These are phyloP conservation scores for Sus cebifrons DNA, from an alignment of 2,797 vertebrate species.

Conservation along the genomic window DNA sequence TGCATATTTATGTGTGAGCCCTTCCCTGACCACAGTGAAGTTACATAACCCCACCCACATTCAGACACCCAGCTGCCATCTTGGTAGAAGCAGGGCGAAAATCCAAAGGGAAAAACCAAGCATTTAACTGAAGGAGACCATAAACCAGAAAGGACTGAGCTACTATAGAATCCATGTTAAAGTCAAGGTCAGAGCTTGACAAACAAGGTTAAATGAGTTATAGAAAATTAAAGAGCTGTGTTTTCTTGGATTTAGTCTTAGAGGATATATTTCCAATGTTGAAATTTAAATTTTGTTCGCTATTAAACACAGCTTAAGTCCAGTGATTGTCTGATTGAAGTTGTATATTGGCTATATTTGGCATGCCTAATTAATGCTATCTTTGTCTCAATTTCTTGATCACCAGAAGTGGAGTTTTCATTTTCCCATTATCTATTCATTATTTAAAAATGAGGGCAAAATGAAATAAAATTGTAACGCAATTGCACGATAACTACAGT, in stretches of 20 bases:
- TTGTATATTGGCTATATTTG: slow-evolving; percentile 69
- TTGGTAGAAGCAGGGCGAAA: slow-evolving; percentile 60
- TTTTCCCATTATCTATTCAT: slow-evolving; percentile 74
- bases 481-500: slow-evolving; percentile 22
- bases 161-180: slow-evolving; percentile 42
- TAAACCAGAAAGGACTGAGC: slow-evolving; percentile 53
- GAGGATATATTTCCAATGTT: slow-evolving; percentile 49
- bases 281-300: slow-evolving; percentile 71
- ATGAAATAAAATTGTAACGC: slow-evolving; percentile 59
- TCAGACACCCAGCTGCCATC: background rate
- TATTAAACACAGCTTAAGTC: slow-evolving; percentile 62
- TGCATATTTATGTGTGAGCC: background rate
- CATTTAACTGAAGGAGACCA: slow-evolving; percentile 7
- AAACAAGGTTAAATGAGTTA: slow-evolving; percentile 65
- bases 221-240: slow-evolving; percentile 62
- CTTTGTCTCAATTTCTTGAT: slow-evolving; percentile 71
- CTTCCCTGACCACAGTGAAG: background rate
- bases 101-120: slow-evolving; percentile 10
- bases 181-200: slow-evolving; percentile 41
- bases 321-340: slow-evolving; percentile 72
- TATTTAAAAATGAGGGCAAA: slow-evolving; percentile 74
- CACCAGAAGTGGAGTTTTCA: slow-evolving; percentile 66
- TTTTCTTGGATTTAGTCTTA: slow-evolving; percentile 72
- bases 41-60: background rate
- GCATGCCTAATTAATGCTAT: slow-evolving; percentile 68